Evolutionary conservation across 2,888 invertebrate species (phyloP).

Genomic region (Operophtera brumata): DNA sequence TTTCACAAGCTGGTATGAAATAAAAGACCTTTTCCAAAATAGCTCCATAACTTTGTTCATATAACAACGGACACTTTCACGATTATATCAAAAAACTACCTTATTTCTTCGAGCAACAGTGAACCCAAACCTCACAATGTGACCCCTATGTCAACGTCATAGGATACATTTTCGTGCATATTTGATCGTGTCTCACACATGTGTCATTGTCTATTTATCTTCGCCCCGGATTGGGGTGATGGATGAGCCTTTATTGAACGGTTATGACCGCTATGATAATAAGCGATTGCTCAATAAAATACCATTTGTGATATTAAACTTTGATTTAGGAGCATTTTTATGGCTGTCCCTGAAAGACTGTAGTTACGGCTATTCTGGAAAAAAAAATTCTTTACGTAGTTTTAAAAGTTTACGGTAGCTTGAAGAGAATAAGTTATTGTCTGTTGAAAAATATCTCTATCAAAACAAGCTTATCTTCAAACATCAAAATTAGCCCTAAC

Average conservation of each 20-base stretch:
- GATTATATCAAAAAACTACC: constrained; percentile 4
- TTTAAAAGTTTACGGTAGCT: too few species aligned
- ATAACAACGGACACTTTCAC: constrained; percentile 6
- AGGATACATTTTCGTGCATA: constrained; percentile 3
- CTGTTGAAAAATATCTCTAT: too few species aligned
- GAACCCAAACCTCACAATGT: neutral
- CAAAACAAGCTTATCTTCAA: too few species aligned
- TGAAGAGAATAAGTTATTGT: too few species aligned
- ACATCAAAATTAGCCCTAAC: too few species aligned
- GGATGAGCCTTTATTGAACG: constrained; percentile 28
- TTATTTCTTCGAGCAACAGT: neutral
- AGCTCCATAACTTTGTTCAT: too few species aligned
- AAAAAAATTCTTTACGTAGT: too few species aligned
- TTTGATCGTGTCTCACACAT: constrained; percentile 17
- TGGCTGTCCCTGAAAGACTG: neutral
- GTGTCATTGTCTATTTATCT: constrained; percentile 26
- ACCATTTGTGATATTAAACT: constrained; percentile 12
- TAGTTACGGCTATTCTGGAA: too few species aligned
- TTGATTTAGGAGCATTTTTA: neutral
- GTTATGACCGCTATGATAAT: constrained; percentile 14
- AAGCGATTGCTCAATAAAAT: constrained; percentile 17
- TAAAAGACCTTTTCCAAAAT: too few species aligned
- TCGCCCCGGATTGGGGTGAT: constrained; percentile 26
- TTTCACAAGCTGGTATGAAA: too few species aligned
- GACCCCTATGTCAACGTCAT: constrained; percentile 4